A percentile compares a stretch with the other conserved stretches of the same genome.
Evolutionary conservation across 2,113 vertebrate genomes (phyloP).

Genomic region (Oriolus oriolus): DNA sequence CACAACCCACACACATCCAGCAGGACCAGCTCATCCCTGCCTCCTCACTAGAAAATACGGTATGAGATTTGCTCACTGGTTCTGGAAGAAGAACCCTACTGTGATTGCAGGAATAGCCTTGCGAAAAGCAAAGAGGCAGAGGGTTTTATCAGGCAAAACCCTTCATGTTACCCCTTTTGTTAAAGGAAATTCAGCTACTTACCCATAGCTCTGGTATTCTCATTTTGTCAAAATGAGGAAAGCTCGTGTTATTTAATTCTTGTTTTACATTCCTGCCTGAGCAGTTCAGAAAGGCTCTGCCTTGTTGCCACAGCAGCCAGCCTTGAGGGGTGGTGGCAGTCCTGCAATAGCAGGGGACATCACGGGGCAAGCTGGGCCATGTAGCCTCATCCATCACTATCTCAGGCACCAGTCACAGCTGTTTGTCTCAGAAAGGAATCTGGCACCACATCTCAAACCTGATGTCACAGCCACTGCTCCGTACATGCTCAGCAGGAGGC

Average conservation of each 20-base stretch:
- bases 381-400: background rate
- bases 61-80: background rate
- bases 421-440: background rate
- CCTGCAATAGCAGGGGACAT: background rate
- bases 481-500: background rate
- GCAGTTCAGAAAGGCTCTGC: background rate
- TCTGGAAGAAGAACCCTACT: background rate
- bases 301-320: background rate
- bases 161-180: background rate
- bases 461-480: background rate
- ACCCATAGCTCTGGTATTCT: background rate
- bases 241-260: background rate
- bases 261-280: background rate
- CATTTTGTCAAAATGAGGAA: background rate
- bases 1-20: background rate
- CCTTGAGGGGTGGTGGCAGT: no score
- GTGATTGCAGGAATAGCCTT: background rate
- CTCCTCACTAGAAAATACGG: background rate
- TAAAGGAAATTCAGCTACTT: background rate
- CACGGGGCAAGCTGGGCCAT: background rate
- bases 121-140: background rate
- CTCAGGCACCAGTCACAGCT: background rate
- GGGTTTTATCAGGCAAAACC: background rate
- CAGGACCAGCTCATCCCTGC: background rate
- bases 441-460: background rate